These are phyloP conservation scores for Rhingia campestris DNA, from an alignment of 2,888 invertebrate genomes.

Conservation along the genomic window DNA sequence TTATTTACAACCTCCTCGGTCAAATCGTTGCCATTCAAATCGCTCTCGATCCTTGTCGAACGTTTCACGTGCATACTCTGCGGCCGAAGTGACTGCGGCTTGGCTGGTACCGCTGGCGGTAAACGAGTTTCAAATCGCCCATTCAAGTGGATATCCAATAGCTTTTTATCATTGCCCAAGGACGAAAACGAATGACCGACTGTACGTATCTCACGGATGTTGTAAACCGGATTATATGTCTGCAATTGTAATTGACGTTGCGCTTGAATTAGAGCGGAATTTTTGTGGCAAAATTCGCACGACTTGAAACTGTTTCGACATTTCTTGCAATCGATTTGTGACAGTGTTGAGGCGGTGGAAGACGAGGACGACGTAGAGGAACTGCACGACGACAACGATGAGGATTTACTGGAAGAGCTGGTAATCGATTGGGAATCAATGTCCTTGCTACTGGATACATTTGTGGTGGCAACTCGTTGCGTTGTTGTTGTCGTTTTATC, in stretches of 20 bases:
- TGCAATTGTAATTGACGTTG: slow-evolving; percentile 66
- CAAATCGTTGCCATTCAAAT: slow-evolving; percentile 63
- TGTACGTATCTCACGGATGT: slow-evolving; percentile 82
- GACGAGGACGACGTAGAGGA: slow-evolving; percentile 26
- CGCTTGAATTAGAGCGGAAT: slow-evolving; percentile 76
- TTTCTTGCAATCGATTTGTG: slow-evolving; percentile 76
- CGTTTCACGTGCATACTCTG: slow-evolving; percentile 76
- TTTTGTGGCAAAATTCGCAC: slow-evolving; percentile 80
- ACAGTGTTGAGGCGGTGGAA: slow-evolving; percentile 4
- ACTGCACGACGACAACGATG: slow-evolving; percentile 76
- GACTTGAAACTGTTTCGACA: slow-evolving; percentile 79
- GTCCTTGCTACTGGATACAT: slow-evolving; percentile 56
- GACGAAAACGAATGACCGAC: slow-evolving; percentile 82
- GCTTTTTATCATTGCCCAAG: slow-evolving; percentile 82
- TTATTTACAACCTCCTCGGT: slow-evolving; percentile 81
- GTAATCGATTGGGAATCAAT: slow-evolving; percentile 68
- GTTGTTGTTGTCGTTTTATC: slow-evolving; percentile 75
- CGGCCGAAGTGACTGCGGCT: slow-evolving; percentile 72
- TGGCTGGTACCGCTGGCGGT: slow-evolving; percentile 74
- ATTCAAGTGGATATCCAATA: slow-evolving; percentile 81
- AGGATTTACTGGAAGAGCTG: slow-evolving; percentile 69
- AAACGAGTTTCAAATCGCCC: slow-evolving; percentile 77
- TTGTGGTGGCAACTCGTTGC: slow-evolving; percentile 44
- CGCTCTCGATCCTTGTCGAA: slow-evolving; percentile 60
- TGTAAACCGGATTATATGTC: slow-evolving; percentile 82